Percentiles rank a stretch among this genome's conserved stretches.
These are phyloP conservation scores for Trissoscelio sp. DNA, from an alignment of 2,888 invertebrate species.

Conservation along the genomic window DNA sequence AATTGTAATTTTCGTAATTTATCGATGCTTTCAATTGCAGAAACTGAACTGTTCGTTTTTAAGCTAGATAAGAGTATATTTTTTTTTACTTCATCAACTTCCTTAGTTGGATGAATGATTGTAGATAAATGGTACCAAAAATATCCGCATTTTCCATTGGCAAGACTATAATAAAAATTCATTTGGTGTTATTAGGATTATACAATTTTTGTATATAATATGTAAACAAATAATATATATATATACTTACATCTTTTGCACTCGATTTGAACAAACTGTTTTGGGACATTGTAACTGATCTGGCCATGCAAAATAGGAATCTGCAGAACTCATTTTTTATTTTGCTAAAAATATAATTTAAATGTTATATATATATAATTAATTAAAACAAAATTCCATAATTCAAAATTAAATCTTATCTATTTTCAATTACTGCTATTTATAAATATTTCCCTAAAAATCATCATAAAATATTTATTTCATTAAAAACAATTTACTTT, in stretches of 20 bases:
- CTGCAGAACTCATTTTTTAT: conserved; percentile 20
- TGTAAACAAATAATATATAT: background rate
- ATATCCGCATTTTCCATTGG: conserved; percentile 74
- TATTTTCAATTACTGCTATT: too few species aligned
- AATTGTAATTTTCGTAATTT: conserved; percentile 70
- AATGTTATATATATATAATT: too few species aligned
- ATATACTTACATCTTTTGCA: conserved; percentile 26
- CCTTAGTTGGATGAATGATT: conserved; percentile 66
- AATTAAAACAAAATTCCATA: too few species aligned
- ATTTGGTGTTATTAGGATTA: background rate
- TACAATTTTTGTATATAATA: background rate
- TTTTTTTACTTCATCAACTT: conserved; percentile 73
- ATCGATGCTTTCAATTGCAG: conserved; percentile 69
- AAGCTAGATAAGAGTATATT: conserved; percentile 77
- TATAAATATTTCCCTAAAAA: too few species aligned
- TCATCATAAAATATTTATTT: too few species aligned
- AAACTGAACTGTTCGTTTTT: conserved; percentile 66
- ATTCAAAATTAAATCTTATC: too few species aligned
- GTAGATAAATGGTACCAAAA: conserved; percentile 77
- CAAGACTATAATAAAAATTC: conserved; percentile 70
- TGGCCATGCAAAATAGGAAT: conserved; percentile 49
- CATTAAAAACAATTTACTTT: too few species aligned
- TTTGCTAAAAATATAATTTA: background rate
- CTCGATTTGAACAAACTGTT: conserved; percentile 5
- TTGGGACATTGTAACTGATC: conserved; percentile 36